Evolutionary conservation across 2,113 vertebrate species (phyloP), one percentile per base, ranked within the genome.

Genomic region (Erythrocercus mccallii): DNA sequence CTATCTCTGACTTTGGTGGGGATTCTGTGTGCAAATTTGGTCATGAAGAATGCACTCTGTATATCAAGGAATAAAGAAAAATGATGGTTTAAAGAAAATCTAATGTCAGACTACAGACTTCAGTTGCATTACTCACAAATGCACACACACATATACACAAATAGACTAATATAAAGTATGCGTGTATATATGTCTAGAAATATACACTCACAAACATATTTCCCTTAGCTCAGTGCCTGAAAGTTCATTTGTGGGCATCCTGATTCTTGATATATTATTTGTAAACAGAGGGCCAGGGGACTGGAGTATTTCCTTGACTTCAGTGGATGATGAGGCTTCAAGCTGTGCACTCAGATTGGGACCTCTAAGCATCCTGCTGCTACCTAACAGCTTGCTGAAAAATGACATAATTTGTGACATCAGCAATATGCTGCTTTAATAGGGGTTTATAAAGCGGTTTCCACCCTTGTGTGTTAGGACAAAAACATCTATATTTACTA

Each of bases 321-420:
- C 94, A 96, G 76, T 96, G 73, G 95, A 92, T 95, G 95, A 96
- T 94, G 94, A 93, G 82, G 88, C 76, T 74, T 94, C 96, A 96
- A 95, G 94, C 96, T 97, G 94, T 96, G 95, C 87, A 74, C 92
- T 97, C 94, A 93, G 93, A 97, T 97, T 93, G 95, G 96, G 95
- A 96, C 68, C 60, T 88, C 81, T 70, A 61, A 48, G 78, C 69
- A 69, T 69, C 93, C 88, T 62, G 86, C 73, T 76, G 94, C 90
- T 81, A 56, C 78, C 82, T 91, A 94, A 93, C 86, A 86, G 82
- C 86, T 92, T 84, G 86, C 91, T 71, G 96, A 91, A 93, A 96
- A 97, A 97, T 97, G 94, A 96, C 95, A 96, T 96, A 96, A 96
- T 96, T 94, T 96, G 96, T 96, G 95, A 91, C 82, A 81, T 86